Percentiles rank a stretch among this genome's conserved stretches.
phyloP scores from a whole-genome alignment of 2,797 vertebrate genomes.

The Anomalospiza imberbis region DNA sequence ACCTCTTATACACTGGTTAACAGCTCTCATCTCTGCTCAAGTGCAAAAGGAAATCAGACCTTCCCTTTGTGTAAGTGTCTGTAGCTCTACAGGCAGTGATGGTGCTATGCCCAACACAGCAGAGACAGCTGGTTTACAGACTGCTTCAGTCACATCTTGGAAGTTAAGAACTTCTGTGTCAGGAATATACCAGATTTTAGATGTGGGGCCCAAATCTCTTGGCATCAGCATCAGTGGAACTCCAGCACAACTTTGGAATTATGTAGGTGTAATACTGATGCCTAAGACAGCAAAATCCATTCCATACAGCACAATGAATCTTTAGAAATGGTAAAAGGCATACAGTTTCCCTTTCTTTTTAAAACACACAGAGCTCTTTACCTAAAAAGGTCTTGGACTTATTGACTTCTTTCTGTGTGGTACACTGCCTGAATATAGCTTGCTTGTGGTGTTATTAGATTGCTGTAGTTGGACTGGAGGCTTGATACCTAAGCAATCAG shows the following conservation, averaged over 20 bases:
- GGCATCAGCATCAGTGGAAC: neutral
- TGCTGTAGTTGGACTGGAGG: neutral
- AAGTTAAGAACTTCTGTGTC: neutral
- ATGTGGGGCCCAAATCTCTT: neutral
- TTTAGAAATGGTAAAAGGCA: neutral
- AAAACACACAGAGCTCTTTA: constrained; percentile 5
- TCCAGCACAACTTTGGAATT: constrained; percentile 11
- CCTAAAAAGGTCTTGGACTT: neutral
- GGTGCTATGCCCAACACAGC: neutral
- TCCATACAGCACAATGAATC: neutral
- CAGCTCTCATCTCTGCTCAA: neutral
- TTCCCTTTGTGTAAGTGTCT: neutral
- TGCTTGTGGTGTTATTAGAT: neutral
- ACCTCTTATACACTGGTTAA: neutral
- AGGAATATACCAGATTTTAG: neutral
- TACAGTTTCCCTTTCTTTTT: neutral
- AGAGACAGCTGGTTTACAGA: neutral
- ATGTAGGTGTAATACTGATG: neutral
- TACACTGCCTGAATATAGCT: neutral
- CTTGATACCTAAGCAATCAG: neutral
- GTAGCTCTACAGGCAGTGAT: neutral
- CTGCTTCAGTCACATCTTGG: neutral
- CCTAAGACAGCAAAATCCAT: neutral
- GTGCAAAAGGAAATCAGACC: neutral
- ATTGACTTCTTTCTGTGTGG: neutral